Percentiles rank a stretch among this genome's conserved stretches.
phyloP scores from a whole-genome alignment of 2,113 vertebrate genomes.

The Megaceryle torquata region DNA sequence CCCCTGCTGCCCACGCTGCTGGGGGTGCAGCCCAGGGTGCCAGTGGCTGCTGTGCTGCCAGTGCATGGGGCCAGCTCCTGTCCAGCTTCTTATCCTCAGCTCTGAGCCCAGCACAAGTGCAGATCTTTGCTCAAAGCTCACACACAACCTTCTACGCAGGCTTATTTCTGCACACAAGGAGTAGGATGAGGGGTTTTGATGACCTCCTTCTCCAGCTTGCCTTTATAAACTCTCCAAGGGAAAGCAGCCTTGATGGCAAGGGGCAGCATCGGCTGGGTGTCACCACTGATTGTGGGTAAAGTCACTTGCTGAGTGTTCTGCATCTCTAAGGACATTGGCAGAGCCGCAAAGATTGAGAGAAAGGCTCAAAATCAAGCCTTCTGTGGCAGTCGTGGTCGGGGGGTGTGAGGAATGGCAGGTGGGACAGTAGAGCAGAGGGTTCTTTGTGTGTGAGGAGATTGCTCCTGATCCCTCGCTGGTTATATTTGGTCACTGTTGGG shows the following conservation, averaged over 20 bases:
- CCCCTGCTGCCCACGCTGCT: too few relatives aligned
- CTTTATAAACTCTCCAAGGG: background rate
- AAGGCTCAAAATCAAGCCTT: background rate
- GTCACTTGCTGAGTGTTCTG: background rate
- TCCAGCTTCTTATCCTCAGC: background rate
- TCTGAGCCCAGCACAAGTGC: background rate
- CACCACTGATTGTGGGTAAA: too few relatives aligned
- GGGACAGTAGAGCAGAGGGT: too few relatives aligned
- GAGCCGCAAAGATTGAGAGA: background rate
- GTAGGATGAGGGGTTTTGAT: background rate
- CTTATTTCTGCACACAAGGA: accelerated
- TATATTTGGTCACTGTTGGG: accelerated
- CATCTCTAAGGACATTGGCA: accelerated
- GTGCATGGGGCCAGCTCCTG: background rate
- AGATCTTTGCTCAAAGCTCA: background rate
- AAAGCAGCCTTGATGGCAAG: background rate
- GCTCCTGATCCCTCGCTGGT: background rate
- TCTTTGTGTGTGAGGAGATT: accelerated
- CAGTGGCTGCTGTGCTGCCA: too few relatives aligned
- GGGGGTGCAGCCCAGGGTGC: too few relatives aligned
- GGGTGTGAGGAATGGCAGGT: background rate
- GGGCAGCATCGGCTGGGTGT: background rate
- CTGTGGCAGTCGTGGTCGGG: background rate
- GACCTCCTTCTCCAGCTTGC: background rate
- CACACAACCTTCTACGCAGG: accelerated